Percentiles rank a stretch among this genome's conserved stretches.
Evolutionary conservation across 2,888 invertebrate species (phyloP).

Genomic region (Chironomus riparius): DNA sequence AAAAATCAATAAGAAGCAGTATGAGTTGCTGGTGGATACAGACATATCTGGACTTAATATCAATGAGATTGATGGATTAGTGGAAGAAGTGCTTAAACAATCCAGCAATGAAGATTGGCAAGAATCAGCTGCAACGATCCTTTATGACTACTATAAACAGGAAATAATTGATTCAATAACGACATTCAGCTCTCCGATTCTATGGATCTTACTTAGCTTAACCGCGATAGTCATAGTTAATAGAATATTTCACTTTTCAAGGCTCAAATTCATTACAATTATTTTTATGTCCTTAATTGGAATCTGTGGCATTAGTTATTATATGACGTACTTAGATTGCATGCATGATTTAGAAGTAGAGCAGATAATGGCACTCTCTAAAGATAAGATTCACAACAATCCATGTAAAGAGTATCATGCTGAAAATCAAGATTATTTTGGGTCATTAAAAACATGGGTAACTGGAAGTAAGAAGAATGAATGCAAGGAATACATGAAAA

Average conservation of each 20-base stretch:
- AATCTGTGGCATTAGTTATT: background rate
- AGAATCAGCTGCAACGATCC: background rate
- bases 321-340: background rate
- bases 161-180: constrained; percentile 7
- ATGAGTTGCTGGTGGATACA: background rate
- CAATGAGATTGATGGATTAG: constrained; percentile 8
- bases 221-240: background rate
- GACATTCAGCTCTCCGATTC: background rate
- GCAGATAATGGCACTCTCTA: background rate
- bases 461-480: constrained; percentile 5
- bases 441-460: background rate
- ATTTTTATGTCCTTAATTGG: background rate
- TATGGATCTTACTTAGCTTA: background rate
- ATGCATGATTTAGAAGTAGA: constrained; percentile 9
- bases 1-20: background rate
- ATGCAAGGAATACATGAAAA: constrained; percentile 4
- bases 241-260: background rate
- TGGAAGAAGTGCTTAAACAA: background rate
- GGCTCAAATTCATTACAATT: background rate
- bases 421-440: background rate
- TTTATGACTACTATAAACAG: constrained; percentile 1
- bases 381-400: background rate
- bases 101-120: background rate
- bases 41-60: background rate
- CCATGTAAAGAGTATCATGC: constrained; percentile 17